phyloP scores from a whole-genome alignment of 2,113 vertebrate genomes.

The Lophotis ruficrista region DNA sequence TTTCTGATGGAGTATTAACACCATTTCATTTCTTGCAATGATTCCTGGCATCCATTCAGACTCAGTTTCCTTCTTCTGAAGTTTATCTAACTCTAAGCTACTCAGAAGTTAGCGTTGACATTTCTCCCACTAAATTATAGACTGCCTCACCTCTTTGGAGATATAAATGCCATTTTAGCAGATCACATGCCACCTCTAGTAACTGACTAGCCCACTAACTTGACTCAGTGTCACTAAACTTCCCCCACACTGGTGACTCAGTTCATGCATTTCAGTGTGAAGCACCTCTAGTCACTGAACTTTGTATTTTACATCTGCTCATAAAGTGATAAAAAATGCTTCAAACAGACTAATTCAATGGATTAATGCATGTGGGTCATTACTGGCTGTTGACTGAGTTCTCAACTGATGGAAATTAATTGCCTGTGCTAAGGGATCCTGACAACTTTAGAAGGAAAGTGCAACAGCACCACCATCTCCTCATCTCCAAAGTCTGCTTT shows the following conservation, averaged over 20 bases:
- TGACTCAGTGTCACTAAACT: not conserved
- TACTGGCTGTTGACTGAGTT: not conserved
- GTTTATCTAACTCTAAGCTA: not conserved
- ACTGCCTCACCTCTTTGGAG: not conserved
- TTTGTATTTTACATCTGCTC: not conserved
- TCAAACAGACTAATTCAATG: not conserved
- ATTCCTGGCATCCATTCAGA: not conserved
- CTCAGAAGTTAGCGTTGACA: not conserved
- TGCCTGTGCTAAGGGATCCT: not conserved
- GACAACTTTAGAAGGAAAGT: not conserved
- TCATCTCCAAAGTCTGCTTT: not conserved
- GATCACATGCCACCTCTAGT: conserved; percentile 6
- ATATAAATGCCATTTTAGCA: not conserved
- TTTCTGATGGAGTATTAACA: not conserved
- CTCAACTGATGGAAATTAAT: conserved; percentile 1
- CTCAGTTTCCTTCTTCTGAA: not conserved
- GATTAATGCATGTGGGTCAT: not conserved
- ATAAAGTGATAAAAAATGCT: not conserved
- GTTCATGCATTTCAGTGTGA: not conserved
- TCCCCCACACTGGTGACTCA: conserved; percentile 22
- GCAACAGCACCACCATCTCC: not conserved
- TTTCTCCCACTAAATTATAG: not conserved
- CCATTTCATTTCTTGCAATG: not conserved
- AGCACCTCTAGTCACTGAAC: not conserved
- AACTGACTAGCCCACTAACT: not conserved